These are phyloP conservation scores for Lycia hirtaria DNA, from an alignment of 2,888 invertebrate genomes.

Conservation along the genomic window DNA sequence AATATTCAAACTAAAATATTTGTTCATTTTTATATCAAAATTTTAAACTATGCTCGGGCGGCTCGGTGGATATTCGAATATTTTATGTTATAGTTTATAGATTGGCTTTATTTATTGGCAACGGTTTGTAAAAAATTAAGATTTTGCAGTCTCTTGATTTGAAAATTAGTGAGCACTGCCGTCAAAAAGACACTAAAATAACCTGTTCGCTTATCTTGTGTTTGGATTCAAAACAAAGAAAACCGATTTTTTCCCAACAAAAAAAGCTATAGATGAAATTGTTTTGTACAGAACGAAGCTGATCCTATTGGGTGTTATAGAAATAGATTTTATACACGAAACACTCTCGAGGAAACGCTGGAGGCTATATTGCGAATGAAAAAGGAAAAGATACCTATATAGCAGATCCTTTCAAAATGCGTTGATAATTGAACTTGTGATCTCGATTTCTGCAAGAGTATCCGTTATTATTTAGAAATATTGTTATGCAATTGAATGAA, in stretches of 20 bases:
- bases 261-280: conserved; percentile 25
- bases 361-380: conserved; percentile 48
- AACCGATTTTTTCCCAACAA: conserved; percentile 6
- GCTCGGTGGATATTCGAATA: background rate
- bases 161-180: too few species aligned
- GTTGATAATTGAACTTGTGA: conserved; percentile 24
- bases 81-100: background rate
- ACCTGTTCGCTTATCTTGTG: background rate
- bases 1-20: conserved; percentile 9
- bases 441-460: conserved; percentile 2
- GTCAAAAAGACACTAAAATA: too few species aligned
- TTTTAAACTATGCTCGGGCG: background rate
- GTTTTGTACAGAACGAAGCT: conserved; percentile 27
- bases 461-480: too few species aligned
- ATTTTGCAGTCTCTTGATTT: too few species aligned
- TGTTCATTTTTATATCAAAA: conserved; percentile 12
- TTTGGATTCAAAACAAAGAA: conserved; percentile 8
- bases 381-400: conserved; percentile 40
- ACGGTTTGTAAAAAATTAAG: background rate
- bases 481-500: too few species aligned
- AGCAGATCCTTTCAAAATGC: conserved; percentile 23
- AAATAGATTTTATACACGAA: conserved; percentile 32
- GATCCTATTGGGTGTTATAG: conserved; percentile 35
- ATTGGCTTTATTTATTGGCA: conserved; percentile 1
- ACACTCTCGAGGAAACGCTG: conserved; percentile 43